Conservation (phyloP, 1,140 invertebrate species). For the Calephelis virginiensis region DNA sequence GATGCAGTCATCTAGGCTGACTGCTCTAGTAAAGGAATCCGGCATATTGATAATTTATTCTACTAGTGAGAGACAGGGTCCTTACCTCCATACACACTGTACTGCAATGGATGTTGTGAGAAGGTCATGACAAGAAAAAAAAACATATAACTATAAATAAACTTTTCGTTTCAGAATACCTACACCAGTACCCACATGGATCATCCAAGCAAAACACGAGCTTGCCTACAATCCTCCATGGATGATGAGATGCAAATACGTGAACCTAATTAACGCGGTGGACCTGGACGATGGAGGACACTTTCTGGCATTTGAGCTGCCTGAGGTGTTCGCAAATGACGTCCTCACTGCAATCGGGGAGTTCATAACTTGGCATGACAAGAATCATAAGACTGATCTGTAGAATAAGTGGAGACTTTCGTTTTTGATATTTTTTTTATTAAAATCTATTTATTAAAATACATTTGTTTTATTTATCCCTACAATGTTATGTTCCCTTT, state of each 20-base stretch:
- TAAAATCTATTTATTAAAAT: too few species aligned
- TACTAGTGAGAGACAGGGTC: too few species aligned
- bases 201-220: slow-evolving; percentile 80
- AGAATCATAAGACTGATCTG: slow-evolving; percentile 48
- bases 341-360: slow-evolving; percentile 46
- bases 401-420: slow-evolving; percentile 22
- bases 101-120: too few species aligned
- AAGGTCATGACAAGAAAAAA: too few species aligned
- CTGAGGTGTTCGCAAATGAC: slow-evolving; percentile 81
- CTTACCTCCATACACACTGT: too few species aligned
- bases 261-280: slow-evolving; percentile 79
- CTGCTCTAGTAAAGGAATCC: too few species aligned
- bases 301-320: slow-evolving; percentile 87
- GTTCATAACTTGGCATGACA: slow-evolving; percentile 45
- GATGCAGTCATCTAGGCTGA: too few species aligned
- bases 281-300: slow-evolving; percentile 83
- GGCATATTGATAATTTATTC: too few species aligned
- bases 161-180: slow-evolving; percentile 64
- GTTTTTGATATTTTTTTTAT: background rate
- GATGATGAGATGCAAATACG: slow-evolving; percentile 71
- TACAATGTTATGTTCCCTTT: too few species aligned
- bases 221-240: slow-evolving; percentile 70
- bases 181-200: slow-evolving; percentile 78
- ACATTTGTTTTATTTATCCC: too few species aligned
- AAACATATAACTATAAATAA: slow-evolving; percentile 25